A percentile compares a stretch with the other conserved stretches of the same genome.
Conservation (phyloP, 2,113 vertebrate genomes). For the Crypturellus undulatus region DNA sequence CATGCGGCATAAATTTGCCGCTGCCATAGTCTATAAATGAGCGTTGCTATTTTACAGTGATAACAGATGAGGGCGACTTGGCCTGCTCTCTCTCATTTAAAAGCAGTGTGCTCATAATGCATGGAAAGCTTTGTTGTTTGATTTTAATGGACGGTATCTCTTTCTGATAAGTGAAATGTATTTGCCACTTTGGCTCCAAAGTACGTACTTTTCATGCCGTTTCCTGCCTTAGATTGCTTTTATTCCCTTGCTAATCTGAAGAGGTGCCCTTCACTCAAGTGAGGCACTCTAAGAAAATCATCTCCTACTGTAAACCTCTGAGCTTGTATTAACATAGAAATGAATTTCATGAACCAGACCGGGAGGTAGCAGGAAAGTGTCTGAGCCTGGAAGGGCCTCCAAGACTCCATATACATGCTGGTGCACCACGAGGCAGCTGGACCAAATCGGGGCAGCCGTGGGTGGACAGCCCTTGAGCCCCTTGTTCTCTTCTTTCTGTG, state of each 20-base stretch:
- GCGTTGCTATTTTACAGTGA: not conserved
- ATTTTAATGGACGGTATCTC: not conserved
- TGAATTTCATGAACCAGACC: not conserved
- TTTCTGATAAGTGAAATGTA: not conserved
- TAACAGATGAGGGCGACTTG: not conserved
- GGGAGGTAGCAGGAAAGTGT: not conserved
- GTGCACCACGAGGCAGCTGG: not conserved
- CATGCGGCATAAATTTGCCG: not conserved
- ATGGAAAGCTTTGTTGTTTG: not conserved
- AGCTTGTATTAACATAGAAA: constrained; percentile 8
- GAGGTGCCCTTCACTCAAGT: constrained; percentile 13
- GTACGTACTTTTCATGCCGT: not conserved
- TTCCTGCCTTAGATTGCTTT: not conserved
- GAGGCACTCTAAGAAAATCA: not conserved
- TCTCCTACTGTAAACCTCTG: not conserved
- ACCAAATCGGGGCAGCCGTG: not conserved
- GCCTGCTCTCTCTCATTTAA: not conserved
- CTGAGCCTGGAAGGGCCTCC: not conserved
- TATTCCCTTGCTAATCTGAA: constrained; percentile 28
- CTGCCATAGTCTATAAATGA: not conserved
- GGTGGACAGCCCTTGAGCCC: not conserved
- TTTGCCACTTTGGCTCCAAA: not conserved
- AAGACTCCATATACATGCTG: not conserved
- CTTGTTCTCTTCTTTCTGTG: not conserved
- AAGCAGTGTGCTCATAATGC: not conserved